Base-by-base conservation (phyloP, 92 coral and sea anemone genomes). In the Epizoanthus scotinus region DNA sequence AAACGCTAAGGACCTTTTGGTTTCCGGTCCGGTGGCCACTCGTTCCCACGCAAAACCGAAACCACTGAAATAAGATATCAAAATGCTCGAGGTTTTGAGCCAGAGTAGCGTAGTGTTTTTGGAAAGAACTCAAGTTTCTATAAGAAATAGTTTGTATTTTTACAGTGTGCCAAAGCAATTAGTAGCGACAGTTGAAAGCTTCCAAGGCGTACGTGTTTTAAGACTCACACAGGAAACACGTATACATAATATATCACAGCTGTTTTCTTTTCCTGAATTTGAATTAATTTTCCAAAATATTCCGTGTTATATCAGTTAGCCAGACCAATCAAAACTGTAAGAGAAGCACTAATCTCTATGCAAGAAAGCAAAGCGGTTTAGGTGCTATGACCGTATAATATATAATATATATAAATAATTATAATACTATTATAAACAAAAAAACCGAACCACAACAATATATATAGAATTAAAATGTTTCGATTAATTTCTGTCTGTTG, bases 11-110 rank as follows among this genome's bases (percentile, higher is more conserved):
- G 52, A 47, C 17, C 44, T 38, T 38, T 59, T 14, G 21, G 56
- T 64, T 75, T 75, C 81, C 69, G 81, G 69, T 28, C 67, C 12
- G 15, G 40, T 22, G 0, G 5, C 26, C 38, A 0, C 14, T 40
- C 54, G n/a, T 26, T 15, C 57, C 47, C 65, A 36, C 64, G 22
- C 36, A 44, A 26, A n/a, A 38, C 50, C 50, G 26, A 73, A 73
- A 27, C 78, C 81, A 59, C 81, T 17, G 21, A 75, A 75, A 75
- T 31, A 67, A 22, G 36, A 40, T 6, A 13, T 14, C 3, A 60
- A 28, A 44, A 55, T 20, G 21, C 20, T 60, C 3, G 21, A 14
- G 42, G 63, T 13, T 68, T 1, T 15, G 34, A 5, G 0, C 20
- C 60, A 8, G 52, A 47, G 52, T 31, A 58, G 17, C 36, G 7